phyloP scores from a whole-genome alignment of 2,888 invertebrate genomes.

The Rhamphomyia laevipes region DNA sequence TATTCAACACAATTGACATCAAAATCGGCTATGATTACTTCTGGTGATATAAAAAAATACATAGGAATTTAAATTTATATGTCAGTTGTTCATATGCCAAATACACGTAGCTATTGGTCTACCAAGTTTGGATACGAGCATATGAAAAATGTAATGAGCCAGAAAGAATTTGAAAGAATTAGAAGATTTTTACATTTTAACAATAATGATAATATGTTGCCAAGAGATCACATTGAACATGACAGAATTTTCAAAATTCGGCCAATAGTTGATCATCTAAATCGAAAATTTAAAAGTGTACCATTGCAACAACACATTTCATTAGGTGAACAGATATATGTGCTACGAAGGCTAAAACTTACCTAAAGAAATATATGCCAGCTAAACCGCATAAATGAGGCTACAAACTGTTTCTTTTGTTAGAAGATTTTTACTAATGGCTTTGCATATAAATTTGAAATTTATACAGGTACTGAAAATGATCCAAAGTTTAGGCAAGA shows the following conservation, averaged over 20 bases:
- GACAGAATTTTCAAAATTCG: conserved; percentile 3
- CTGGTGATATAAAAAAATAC: conserved; percentile 3
- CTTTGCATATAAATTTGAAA: too few species aligned
- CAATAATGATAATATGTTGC: conserved; percentile 1
- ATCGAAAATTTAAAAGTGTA: too few species aligned
- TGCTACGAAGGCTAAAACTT: too few species aligned
- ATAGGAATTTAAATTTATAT: conserved; percentile 2
- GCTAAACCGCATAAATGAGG: too few species aligned
- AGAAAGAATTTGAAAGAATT: background rate
- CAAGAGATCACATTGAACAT: background rate
- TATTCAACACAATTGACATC: conserved; percentile 2
- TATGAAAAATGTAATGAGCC: background rate
- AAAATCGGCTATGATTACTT: conserved; percentile 7
- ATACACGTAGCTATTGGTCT: background rate
- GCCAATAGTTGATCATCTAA: too few species aligned
- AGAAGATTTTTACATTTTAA: conserved; percentile 3
- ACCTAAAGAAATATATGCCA: too few species aligned
- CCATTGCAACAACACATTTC: too few species aligned
- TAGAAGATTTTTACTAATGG: too few species aligned
- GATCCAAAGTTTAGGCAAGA: too few species aligned
- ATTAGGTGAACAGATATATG: too few species aligned
- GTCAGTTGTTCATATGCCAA: background rate
- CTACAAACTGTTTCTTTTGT: too few species aligned
- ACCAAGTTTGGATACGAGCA: conserved; percentile 1
- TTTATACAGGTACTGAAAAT: too few species aligned